A percentile compares a stretch with the other conserved stretches of the same genome.
Evolutionary conservation across 1,140 invertebrate species (phyloP).

Genomic region (Pectinophora gossypiella): DNA sequence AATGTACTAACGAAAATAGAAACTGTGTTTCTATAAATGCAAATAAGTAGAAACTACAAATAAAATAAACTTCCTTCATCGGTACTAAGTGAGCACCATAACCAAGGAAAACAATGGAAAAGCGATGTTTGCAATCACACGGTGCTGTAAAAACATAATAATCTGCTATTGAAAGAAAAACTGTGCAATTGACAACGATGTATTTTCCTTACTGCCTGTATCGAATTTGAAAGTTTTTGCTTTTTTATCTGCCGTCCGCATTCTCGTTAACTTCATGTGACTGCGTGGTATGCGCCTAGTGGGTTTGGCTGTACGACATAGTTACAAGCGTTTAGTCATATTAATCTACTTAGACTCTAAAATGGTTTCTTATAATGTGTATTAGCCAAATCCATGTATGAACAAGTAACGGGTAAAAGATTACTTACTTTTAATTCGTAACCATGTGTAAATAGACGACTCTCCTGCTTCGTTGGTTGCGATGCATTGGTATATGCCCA

Average conservation of each 20-base stretch:
- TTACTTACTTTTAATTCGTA: constrained; percentile 96
- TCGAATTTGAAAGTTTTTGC: constrained; percentile 77
- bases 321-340: constrained; percentile 27
- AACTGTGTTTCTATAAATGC: background rate
- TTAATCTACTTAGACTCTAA: too few relatives aligned
- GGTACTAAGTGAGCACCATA: constrained; percentile 10
- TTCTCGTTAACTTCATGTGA: constrained; percentile 75
- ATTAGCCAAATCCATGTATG: constrained; percentile 3
- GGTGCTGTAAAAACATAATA: constrained; percentile 42
- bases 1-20: background rate
- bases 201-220: constrained; percentile 72
- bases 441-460: constrained; percentile 91
- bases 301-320: constrained; percentile 51
- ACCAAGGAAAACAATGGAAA: constrained; percentile 22
- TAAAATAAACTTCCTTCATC: background rate
- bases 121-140: constrained; percentile 43
- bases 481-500: constrained; percentile 97
- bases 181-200: constrained; percentile 41
- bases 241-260: constrained; percentile 74
- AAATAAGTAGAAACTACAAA: constrained; percentile 7
- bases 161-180: constrained; percentile 20
- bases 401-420: background rate
- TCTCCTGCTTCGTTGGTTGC: constrained; percentile 93
- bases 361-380: too few relatives aligned
- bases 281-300: constrained; percentile 60